Evolutionary conservation across 1,140 invertebrate genomes (phyloP), one percentile per base, ranked within the genome.

Genomic region (Bombus polaris): DNA sequence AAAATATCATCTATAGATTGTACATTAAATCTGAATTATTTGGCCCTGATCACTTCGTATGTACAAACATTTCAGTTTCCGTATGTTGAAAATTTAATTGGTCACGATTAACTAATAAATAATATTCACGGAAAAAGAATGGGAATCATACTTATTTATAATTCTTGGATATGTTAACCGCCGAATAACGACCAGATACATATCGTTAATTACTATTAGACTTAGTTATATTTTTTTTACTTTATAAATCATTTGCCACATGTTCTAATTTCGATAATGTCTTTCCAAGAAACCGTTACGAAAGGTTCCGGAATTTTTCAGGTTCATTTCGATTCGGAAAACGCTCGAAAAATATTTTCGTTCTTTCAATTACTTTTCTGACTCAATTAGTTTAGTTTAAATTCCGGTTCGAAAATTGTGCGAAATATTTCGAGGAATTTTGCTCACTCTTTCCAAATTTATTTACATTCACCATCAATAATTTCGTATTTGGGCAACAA

Each of bases 11-110:
- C 53, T 80, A 79, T 39, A 73, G 44, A 78, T 85, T 72, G 78
- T 62, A 80, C 53, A 80, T 78, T 79, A n/a, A 18, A 53, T 84
- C 15, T 62, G 39, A 80, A 79, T 80, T 71, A 78, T 78, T 83
- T 83, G 72, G 81, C 72, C 71, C 81, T 74, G 72, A 75, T 83
- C 62, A 66, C 25, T 59, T 75, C 57, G 10, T 77, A 78, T 70
- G 25, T 83, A 70, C 81, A 82, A 35, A 62, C 42, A 32, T 47
- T 66, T 75, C 42, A 68, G 9, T 77, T 42, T 47, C 6, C 44
- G 35, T 18, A 81, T 44, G 25, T 25, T 65, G 32, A 62, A 32
- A 73, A 74, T 62, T 82, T 53, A 32, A 42, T 62, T 57, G 37
- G 73, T n/a, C n/a, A 62, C 35, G 8, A 37, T 59, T 28, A 57